Percentiles rank a stretch among this genome's conserved stretches.
phyloP scores from a whole-genome alignment of 2,888 invertebrate genomes.

The Scaptomyza cyrtandrae region DNA sequence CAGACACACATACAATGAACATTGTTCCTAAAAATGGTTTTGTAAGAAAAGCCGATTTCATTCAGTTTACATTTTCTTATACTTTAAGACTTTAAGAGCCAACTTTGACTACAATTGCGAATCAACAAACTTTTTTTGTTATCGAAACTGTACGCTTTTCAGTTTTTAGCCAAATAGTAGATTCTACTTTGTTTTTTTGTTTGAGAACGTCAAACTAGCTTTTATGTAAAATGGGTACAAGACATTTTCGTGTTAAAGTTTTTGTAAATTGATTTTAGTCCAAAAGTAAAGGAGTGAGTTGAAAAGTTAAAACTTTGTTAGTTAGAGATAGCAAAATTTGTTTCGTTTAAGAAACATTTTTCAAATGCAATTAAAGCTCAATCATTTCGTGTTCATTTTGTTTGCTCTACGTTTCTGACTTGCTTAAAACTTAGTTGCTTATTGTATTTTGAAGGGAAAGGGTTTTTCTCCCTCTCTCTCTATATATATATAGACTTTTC shows the following conservation, averaged over 20 bases:
- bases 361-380: neutral
- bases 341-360: neutral
- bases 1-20: constrained; percentile 45
- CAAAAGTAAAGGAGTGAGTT: neutral
- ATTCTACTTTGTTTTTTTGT: neutral
- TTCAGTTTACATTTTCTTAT: constrained; percentile 31
- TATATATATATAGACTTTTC: no score
- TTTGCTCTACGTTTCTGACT: neutral
- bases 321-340: neutral
- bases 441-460: no score
- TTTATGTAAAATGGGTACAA: neutral
- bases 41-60: constrained; percentile 26
- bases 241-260: constrained; percentile 6
- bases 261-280: neutral
- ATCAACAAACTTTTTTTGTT: constrained; percentile 14
- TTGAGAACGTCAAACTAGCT: constrained; percentile 1
- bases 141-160: constrained; percentile 6
- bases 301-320: neutral
- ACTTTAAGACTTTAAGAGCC: constrained; percentile 43
- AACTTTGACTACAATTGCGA: constrained; percentile 12
- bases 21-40: constrained; percentile 58
- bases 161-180: constrained; percentile 11
- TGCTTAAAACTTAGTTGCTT: neutral
- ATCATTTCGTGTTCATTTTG: neutral
- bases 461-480: no score